phyloP scores from a whole-genome alignment of 1,140 invertebrate genomes.

The Rhizoglyphus robini region DNA sequence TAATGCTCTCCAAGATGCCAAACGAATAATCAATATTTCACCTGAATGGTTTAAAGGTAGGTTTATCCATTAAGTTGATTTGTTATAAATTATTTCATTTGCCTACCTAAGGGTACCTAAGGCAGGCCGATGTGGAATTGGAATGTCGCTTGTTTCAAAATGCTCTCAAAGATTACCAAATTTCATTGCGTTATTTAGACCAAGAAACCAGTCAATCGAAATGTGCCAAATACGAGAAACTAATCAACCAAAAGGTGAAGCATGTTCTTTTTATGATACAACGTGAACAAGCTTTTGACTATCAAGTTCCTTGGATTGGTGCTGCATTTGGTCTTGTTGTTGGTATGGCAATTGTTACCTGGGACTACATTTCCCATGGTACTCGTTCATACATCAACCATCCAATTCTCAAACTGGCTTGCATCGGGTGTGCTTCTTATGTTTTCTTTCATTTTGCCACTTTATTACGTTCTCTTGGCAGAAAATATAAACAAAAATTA shows the following conservation, averaged over 20 bases:
- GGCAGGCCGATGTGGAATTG: slow-evolving; percentile 60
- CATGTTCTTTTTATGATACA: slow-evolving; percentile 23
- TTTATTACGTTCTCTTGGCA: not conserved
- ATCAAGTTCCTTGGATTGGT: slow-evolving; percentile 58
- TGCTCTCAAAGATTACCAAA: slow-evolving; percentile 54
- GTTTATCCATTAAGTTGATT: not conserved
- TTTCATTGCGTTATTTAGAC: slow-evolving; percentile 34
- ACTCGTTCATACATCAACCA: not conserved
- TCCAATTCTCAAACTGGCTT: slow-evolving; percentile 7
- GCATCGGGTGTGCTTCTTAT: slow-evolving; percentile 2
- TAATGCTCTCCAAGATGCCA: slow-evolving; percentile 59
- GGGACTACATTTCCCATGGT: slow-evolving; percentile 42
- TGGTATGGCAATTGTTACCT: slow-evolving; percentile 52
- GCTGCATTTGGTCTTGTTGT: slow-evolving; percentile 55
- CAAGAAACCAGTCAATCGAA: slow-evolving; percentile 20
- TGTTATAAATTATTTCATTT: slow-evolving; percentile 27
- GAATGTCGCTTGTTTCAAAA: slow-evolving; percentile 50
- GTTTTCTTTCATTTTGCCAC: slow-evolving; percentile 11
- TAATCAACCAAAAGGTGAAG: slow-evolving; percentile 37
- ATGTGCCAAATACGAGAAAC: slow-evolving; percentile 42
- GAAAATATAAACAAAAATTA: not conserved
- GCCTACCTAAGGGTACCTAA: slow-evolving; percentile 66
- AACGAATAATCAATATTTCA: slow-evolving; percentile 53
- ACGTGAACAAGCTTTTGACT: slow-evolving; percentile 43
- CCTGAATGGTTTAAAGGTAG: slow-evolving; percentile 63